Evolutionary conservation across 1,140 invertebrate genomes (phyloP).

Genomic region (Adelges cooleyi): DNA sequence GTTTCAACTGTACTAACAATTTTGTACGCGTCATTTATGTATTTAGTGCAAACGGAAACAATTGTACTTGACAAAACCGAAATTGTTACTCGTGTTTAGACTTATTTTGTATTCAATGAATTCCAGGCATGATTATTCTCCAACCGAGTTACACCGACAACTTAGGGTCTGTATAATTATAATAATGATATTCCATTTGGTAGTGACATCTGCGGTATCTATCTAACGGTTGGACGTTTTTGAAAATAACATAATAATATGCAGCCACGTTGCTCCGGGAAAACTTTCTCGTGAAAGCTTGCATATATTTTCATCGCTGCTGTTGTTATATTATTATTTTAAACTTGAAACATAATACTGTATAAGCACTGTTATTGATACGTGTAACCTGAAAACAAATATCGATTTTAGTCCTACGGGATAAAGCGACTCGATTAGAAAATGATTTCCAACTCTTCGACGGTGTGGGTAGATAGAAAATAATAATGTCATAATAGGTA

Average conservation of each 20-base stretch:
- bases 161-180: slow-evolving; percentile 9
- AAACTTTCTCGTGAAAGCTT: slow-evolving; percentile 9
- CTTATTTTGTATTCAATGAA: slow-evolving; percentile 19
- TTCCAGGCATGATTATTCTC: not conserved
- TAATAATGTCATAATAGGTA: too few species aligned
- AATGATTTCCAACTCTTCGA: too few species aligned
- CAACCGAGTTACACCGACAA: not conserved
- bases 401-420: too few species aligned
- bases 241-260: slow-evolving; percentile 27
- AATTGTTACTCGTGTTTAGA: not conserved
- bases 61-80: not conserved
- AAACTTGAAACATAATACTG: too few species aligned
- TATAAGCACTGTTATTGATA: too few species aligned
- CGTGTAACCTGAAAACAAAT: too few species aligned
- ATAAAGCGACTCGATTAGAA: too few species aligned
- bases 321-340: too few species aligned
- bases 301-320: slow-evolving; percentile 12
- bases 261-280: not conserved
- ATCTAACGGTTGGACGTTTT: not conserved
- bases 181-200: slow-evolving; percentile 11
- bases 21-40: too few species aligned
- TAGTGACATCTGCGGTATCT: slow-evolving; percentile 10
- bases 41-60: too few species aligned
- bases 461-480: too few species aligned
- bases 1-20: too few species aligned